phyloP scores from a whole-genome alignment of 2,113 vertebrate species.

The Octodon degus region DNA sequence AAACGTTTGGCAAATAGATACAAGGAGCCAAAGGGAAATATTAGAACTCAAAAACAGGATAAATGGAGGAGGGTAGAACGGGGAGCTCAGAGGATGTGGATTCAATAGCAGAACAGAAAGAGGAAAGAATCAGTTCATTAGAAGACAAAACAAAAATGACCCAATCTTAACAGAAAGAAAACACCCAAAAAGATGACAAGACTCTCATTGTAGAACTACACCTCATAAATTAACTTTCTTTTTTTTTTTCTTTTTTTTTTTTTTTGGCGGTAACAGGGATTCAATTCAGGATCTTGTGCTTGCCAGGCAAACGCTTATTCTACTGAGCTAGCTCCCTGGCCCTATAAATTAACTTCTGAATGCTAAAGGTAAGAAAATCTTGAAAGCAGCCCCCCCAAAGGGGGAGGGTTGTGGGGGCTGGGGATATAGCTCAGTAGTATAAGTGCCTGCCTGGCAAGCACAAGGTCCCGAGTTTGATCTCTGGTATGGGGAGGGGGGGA shows the following conservation, averaged over 20 bases:
- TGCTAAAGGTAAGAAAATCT: neutral
- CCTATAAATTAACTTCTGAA: neutral
- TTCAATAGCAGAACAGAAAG: neutral
- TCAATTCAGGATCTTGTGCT: too few relatives aligned
- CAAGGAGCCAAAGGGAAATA: neutral
- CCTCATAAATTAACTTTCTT: neutral
- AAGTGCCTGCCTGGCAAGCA: too few relatives aligned
- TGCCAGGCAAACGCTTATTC: too few relatives aligned
- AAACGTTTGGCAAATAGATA: too few relatives aligned
- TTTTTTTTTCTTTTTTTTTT: neutral
- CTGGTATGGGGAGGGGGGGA: too few relatives aligned
- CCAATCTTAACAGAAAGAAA: neutral
- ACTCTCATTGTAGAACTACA: neutral
- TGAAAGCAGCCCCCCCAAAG: neutral
- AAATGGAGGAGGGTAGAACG: accelerated
- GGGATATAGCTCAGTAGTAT: too few relatives aligned
- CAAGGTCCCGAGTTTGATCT: too few relatives aligned
- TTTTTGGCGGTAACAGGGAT: too few relatives aligned
- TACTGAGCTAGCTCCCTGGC: too few relatives aligned
- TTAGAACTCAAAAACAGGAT: neutral
- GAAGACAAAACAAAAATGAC: neutral
- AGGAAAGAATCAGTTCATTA: neutral
- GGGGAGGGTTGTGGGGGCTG: too few relatives aligned
- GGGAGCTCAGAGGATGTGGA: neutral
- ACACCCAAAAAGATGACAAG: neutral